Percentiles rank a stretch among this genome's conserved stretches.
These are phyloP conservation scores for Hypocryptadius cinnamomeus DNA, from an alignment of 2,113 vertebrate genomes.

Conservation along the genomic window DNA sequence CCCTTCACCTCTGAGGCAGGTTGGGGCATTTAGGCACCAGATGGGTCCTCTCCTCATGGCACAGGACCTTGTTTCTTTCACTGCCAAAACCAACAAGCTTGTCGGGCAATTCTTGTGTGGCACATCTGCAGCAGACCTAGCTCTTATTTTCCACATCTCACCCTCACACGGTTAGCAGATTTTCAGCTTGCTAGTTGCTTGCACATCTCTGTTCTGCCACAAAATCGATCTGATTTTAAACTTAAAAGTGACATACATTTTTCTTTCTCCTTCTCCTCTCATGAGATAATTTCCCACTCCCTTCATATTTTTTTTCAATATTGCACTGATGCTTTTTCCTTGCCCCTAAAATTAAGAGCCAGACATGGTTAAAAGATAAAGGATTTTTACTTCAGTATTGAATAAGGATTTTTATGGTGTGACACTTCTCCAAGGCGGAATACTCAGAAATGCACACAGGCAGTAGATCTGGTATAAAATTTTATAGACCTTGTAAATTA, in stretches of 20 bases:
- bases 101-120: not conserved
- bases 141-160: not conserved
- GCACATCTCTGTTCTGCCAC: not conserved
- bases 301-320: not conserved
- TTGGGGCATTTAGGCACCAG: not conserved
- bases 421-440: not conserved
- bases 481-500: not conserved
- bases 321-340: not conserved
- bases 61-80: not conserved
- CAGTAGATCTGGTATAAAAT: fast-evolving
- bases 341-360: not conserved
- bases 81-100: not conserved
- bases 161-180: not conserved
- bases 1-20: not conserved
- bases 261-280: not conserved
- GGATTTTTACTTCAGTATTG: not conserved
- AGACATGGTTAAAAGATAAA: not conserved
- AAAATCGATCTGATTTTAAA: not conserved
- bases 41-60: not conserved
- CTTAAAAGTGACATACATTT: not conserved
- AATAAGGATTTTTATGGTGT: not conserved
- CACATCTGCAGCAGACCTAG: not conserved
- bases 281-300: not conserved
- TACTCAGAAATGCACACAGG: not conserved
- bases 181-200: not conserved